Evolutionary conservation across 2,888 invertebrate species (phyloP).

Genomic region (Philaethria dido): DNA sequence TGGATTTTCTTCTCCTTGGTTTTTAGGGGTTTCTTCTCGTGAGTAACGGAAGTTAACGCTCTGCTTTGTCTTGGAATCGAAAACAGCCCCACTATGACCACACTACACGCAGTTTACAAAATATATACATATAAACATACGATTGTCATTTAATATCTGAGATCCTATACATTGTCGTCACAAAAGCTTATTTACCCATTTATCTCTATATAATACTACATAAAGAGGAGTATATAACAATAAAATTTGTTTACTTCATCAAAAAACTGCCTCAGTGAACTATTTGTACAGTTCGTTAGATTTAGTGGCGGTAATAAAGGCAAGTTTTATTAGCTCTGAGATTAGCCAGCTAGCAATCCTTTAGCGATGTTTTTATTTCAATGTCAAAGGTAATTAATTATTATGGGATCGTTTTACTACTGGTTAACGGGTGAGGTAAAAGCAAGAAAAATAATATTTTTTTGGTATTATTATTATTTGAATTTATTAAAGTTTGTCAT

Average conservation of each 20-base stretch:
- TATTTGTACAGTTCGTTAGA: conserved; percentile 40
- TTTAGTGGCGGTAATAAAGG: conserved; percentile 45
- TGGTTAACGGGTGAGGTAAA: neutral
- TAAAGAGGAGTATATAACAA: conserved; percentile 26
- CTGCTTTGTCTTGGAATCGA: too few relatives aligned
- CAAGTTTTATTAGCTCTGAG: conserved; percentile 40
- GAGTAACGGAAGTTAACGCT: too few relatives aligned
- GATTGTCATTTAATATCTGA: too few relatives aligned
- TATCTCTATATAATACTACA: neutral
- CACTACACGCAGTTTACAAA: too few relatives aligned
- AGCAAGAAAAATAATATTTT: neutral
- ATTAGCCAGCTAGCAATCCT: conserved; percentile 27
- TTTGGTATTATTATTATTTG: too few relatives aligned
- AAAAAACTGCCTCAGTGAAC: conserved; percentile 44
- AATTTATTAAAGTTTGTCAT: neutral
- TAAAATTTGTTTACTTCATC: conserved; percentile 43
- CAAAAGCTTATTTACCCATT: neutral
- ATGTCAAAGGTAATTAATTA: conserved; percentile 26
- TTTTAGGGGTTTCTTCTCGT: too few relatives aligned
- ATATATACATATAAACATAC: too few relatives aligned
- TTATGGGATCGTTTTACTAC: conserved; percentile 14
- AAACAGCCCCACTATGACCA: too few relatives aligned
- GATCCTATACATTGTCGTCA: too few relatives aligned
- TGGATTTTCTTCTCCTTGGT: too few relatives aligned
- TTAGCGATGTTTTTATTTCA: conserved; percentile 23